Evolutionary conservation across 2,888 invertebrate genomes (phyloP).

Genomic region (Caenorhabditis macrosperma): DNA sequence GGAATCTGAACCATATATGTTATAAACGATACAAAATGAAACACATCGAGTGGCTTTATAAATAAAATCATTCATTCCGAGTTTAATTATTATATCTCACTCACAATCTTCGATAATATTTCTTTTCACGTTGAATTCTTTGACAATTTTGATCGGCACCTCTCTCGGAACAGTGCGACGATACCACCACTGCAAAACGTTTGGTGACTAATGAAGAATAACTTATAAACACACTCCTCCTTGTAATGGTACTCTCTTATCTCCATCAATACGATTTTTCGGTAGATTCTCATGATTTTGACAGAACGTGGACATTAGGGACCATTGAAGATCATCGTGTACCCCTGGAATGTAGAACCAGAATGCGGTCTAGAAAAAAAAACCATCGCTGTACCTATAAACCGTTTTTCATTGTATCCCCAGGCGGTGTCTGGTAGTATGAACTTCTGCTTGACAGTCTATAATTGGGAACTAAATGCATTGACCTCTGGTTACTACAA

Average conservation of each 20-base stretch:
- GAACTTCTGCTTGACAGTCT: neutral
- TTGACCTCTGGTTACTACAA: neutral
- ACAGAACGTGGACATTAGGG: slow-evolving; percentile 41
- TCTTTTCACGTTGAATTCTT: slow-evolving; percentile 31
- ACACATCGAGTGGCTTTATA: no score
- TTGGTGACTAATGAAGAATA: neutral
- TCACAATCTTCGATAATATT: slow-evolving; percentile 42
- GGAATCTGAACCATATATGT: neutral
- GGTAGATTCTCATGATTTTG: neutral
- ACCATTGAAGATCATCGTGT: slow-evolving; percentile 48
- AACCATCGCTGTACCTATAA: slow-evolving; percentile 24
- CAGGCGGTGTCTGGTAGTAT: slow-evolving; percentile 42
- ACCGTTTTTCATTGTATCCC: slow-evolving; percentile 26
- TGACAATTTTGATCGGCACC: neutral
- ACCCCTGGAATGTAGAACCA: slow-evolving; percentile 15
- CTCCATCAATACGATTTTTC: neutral
- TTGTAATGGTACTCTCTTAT: neutral
- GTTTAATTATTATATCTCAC: slow-evolving; percentile 1
- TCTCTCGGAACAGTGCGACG: slow-evolving; percentile 38
- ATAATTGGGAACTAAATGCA: no score
- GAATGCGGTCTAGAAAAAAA: neutral
- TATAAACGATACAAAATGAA: neutral
- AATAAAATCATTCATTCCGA: slow-evolving; percentile 1
- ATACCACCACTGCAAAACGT: slow-evolving; percentile 62
- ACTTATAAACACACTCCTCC: slow-evolving; percentile 25